Base-by-base conservation (phyloP, 2,797 vertebrate genomes). In the Borostomias antarcticus region DNA sequence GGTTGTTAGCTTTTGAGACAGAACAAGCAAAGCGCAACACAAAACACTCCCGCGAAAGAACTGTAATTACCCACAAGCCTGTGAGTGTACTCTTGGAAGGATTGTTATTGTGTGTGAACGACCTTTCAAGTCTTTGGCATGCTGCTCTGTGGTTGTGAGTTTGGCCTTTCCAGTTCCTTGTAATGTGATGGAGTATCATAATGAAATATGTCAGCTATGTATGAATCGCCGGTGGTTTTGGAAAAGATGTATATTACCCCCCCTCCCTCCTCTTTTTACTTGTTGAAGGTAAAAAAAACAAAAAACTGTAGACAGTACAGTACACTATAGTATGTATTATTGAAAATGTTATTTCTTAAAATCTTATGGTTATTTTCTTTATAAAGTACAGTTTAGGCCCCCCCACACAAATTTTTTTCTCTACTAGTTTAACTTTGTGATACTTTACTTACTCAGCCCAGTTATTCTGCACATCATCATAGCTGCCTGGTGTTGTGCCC, bases 1-100 rank as follows among this genome's bases (percentile, higher is more conserved):
- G 91, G 91, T 93, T 93, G 91, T 93, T 92, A 91, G 86, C 86
- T 87, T 91, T 90, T 85, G 88, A 91, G 86, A 93, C 88, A 82
- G 90, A 89, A 89, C 90, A 91, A 91, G 89, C 87, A 92, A 91
- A 90, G 89, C 85, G 85, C 92, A 92, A 92, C 89, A 91, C 88
- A 91, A 91, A 92, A 93, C 90, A 92, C 89, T 92, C 82, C 78
- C 85, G 85, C 85, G 74, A 91, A 89, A 92, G 86, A 90, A 90
- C 90, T 90, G 86, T 92, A 92, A 93, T 93, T 93, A 93, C 88
- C 83, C 86, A 89, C 83, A 87, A 90, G 89, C 82, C 85, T 82
- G 86, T 84, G 89, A 90, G 88, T 92, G 88, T 89, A 89, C 90
- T 92, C 91, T 85, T 75, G 78, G 87, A 91, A 66, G 80, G 78